Percentiles rank a stretch among this genome's conserved stretches.
Conservation (phyloP, 2,888 invertebrate genomes). For the Ceramica pisi region DNA sequence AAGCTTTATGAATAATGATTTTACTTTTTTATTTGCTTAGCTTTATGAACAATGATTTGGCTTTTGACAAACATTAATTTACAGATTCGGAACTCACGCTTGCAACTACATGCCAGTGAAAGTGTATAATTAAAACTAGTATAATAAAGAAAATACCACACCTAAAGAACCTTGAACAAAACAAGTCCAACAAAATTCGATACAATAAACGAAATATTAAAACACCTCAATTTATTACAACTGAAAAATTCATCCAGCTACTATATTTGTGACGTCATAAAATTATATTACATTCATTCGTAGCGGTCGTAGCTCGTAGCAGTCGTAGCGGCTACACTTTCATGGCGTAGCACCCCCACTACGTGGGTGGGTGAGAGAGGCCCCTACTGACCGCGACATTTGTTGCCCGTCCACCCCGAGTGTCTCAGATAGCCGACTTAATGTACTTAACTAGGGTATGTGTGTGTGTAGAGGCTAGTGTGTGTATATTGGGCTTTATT, state of each 20-base stretch:
- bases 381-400: conserved; percentile 88
- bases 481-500: conserved; percentile 59
- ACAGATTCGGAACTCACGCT: not conserved
- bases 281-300: conserved; percentile 67
- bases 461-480: conserved; percentile 60
- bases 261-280: conserved; percentile 67
- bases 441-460: conserved; percentile 69
- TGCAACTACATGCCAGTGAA: not conserved
- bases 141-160: not conserved
- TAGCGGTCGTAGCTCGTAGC: conserved; percentile 68
- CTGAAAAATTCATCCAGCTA: conserved; percentile 64
- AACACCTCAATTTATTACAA: conserved; percentile 55
- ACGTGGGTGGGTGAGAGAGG: conserved; percentile 69
- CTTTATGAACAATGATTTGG: not conserved
- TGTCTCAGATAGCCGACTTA: conserved; percentile 73
- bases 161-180: not conserved
- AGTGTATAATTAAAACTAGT: not conserved
- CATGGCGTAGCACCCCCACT: conserved; percentile 59
- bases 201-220: conserved; percentile 51
- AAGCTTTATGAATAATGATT: not conserved
- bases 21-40: conserved; percentile 23
- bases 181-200: conserved; percentile 4
- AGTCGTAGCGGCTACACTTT: conserved; percentile 71
- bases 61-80: not conserved
- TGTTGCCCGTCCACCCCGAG: conserved; percentile 84